A percentile compares a stretch with the other conserved stretches of the same genome.
Conservation (phyloP, 2,888 invertebrate species). For the Oscheius sp. region DNA sequence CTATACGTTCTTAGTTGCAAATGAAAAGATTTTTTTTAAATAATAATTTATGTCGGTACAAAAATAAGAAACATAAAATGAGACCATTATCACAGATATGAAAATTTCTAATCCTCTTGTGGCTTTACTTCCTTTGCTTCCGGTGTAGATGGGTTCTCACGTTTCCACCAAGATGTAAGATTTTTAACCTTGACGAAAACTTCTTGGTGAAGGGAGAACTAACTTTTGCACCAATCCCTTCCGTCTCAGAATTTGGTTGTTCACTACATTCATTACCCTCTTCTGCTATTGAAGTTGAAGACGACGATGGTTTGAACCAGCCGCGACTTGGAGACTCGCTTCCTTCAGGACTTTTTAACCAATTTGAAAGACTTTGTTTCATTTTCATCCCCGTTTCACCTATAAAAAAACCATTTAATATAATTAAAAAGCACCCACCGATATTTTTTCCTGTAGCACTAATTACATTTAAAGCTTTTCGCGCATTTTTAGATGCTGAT, state of each 20-base stretch:
- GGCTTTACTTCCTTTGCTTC: slow-evolving; percentile 17
- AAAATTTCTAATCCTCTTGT: background rate
- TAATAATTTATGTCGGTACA: too few relatives aligned
- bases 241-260: background rate
- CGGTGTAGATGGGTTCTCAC: background rate
- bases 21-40: too few relatives aligned
- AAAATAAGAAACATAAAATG: too few relatives aligned
- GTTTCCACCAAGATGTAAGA: slow-evolving; percentile 16
- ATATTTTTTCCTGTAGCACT: slow-evolving; percentile 62
- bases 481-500: slow-evolving; percentile 57
- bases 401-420: slow-evolving; percentile 19
- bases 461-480: slow-evolving; percentile 55
- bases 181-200: slow-evolving; percentile 6
- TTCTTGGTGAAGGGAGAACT: background rate
- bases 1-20: too few relatives aligned
- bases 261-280: background rate
- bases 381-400: slow-evolving; percentile 56
- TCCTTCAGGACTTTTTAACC: slow-evolving; percentile 42
- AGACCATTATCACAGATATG: too few relatives aligned
- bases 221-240: slow-evolving; percentile 5
- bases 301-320: background rate
- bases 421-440: slow-evolving; percentile 22
- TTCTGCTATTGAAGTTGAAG: background rate
- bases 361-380: slow-evolving; percentile 55
- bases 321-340: background rate